Conservation (phyloP, 53 echinoderm and acorn worm genomes). For the Stichopus horrens region DNA sequence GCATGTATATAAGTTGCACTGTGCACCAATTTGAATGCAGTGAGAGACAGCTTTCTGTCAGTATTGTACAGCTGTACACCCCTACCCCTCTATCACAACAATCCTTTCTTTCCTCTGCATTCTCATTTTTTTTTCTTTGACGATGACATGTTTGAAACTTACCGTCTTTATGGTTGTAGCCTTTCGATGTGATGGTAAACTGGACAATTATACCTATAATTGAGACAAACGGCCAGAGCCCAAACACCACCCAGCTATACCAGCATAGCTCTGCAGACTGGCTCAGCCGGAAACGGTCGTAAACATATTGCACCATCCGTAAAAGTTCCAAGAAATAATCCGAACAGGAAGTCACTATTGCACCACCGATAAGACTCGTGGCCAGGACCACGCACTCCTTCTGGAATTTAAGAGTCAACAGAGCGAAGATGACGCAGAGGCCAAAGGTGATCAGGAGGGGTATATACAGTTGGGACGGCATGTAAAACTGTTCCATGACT, state of each 20-base stretch:
- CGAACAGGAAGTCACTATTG: conserved; percentile 73
- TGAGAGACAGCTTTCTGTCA: too few species aligned
- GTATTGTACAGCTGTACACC: too few species aligned
- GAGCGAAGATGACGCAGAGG: conserved; percentile 64
- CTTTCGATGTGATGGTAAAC: conserved; percentile 80
- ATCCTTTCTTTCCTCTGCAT: too few species aligned
- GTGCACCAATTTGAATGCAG: too few species aligned
- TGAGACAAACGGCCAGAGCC: conserved; percentile 83
- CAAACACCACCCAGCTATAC: conserved; percentile 95
- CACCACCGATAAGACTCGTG: conserved; percentile 74
- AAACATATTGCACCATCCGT: conserved; percentile 87
- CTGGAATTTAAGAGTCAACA: conserved; percentile 90
- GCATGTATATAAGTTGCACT: too few species aligned
- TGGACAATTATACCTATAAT: conserved; percentile 86
- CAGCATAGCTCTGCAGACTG: conserved; percentile 75
- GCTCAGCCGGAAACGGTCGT: conserved; percentile 75
- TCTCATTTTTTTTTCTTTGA: too few species aligned
- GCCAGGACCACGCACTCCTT: conserved; percentile 68
- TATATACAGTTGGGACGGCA: conserved; percentile 52
- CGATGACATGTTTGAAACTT: conserved; percentile 6
- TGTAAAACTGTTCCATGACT: conserved; percentile 76
- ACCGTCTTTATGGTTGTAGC: conserved; percentile 94
- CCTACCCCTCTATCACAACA: too few species aligned
- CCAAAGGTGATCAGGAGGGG: conserved; percentile 68
- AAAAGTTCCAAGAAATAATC: conserved; percentile 97